These are phyloP conservation scores for Thereuonema tuberculata DNA, from an alignment of 1,140 invertebrate species.

Conservation along the genomic window DNA sequence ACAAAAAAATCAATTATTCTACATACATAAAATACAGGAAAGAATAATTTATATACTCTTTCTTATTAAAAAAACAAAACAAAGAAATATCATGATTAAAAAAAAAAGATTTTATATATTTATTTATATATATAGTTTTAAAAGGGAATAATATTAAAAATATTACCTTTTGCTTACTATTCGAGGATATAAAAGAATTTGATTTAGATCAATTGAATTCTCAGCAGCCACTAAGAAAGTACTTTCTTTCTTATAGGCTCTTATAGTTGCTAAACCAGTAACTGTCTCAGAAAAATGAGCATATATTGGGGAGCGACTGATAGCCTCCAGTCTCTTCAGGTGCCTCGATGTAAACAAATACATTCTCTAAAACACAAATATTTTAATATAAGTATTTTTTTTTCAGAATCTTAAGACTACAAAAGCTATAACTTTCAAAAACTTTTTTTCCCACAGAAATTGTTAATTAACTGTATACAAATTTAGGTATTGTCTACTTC, in stretches of 20 bases:
- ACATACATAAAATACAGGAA: too few species aligned
- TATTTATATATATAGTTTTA: too few species aligned
- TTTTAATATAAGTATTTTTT: too few species aligned
- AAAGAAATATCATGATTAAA: too few species aligned
- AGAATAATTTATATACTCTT: too few species aligned
- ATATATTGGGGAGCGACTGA: constrained; percentile 91
- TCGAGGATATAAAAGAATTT: constrained; percentile 73
- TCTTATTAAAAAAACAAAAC: too few species aligned
- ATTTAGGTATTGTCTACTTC: neutral
- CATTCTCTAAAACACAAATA: constrained; percentile 58
- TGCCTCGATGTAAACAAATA: constrained; percentile 89
- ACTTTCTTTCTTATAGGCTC: constrained; percentile 57
- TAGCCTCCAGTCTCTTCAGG: constrained; percentile 85
- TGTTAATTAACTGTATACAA: neutral
- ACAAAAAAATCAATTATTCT: too few species aligned
- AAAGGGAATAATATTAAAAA: too few species aligned
- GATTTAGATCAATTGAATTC: constrained; percentile 69
- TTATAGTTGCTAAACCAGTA: constrained; percentile 54
- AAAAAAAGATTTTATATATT: too few species aligned
- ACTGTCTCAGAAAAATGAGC: constrained; percentile 94
- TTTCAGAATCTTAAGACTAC: too few species aligned
- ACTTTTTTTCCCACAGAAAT: too few species aligned
- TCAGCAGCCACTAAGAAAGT: constrained; percentile 71
- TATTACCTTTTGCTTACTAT: constrained; percentile 66
- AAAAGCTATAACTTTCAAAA: too few species aligned